A percentile compares a stretch with the other conserved stretches of the same genome.
Conservation (phyloP, 2,113 vertebrate genomes). For the Tricholaema leucomelas region DNA sequence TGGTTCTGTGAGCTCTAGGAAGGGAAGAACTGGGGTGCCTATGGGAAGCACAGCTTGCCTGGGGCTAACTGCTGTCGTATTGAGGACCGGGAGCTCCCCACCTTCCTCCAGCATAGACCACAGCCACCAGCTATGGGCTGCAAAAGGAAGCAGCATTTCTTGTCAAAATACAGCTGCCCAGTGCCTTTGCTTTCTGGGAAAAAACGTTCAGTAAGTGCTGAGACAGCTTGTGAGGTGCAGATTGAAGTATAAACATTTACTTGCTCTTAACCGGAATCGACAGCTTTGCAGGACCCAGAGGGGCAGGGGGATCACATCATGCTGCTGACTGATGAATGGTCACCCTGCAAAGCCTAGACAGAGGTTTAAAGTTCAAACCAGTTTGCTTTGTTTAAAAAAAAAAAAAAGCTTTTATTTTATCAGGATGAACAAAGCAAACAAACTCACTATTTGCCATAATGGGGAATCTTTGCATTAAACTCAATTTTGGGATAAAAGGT, state of each 20-base stretch:
- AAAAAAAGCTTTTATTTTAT: not conserved
- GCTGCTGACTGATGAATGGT: not conserved
- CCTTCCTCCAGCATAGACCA: not conserved
- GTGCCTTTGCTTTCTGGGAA: constrained; percentile 12
- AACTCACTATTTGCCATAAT: not conserved
- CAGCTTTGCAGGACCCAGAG: not conserved
- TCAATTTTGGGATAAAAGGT: not conserved
- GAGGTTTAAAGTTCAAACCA: constrained; percentile 24
- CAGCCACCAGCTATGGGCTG: not conserved
- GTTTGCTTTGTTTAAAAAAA: not conserved
- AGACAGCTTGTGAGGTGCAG: not conserved
- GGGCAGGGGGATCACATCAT: not conserved
- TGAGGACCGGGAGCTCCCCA: fast-evolving
- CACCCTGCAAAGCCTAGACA: not conserved
- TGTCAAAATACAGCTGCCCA: constrained; percentile 30
- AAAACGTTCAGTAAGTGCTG: constrained; percentile 4
- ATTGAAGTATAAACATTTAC: constrained; percentile 17
- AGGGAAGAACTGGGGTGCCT: not conserved
- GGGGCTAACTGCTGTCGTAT: fast-evolving
- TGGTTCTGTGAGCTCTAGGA: not conserved
- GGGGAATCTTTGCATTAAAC: not conserved
- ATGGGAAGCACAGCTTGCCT: not conserved
- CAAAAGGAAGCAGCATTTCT: constrained; percentile 35
- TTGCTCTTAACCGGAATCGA: not conserved
- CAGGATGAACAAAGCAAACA: not conserved